Conservation (phyloP, 2,113 vertebrate genomes). For the Vanacampus margaritifer region DNA sequence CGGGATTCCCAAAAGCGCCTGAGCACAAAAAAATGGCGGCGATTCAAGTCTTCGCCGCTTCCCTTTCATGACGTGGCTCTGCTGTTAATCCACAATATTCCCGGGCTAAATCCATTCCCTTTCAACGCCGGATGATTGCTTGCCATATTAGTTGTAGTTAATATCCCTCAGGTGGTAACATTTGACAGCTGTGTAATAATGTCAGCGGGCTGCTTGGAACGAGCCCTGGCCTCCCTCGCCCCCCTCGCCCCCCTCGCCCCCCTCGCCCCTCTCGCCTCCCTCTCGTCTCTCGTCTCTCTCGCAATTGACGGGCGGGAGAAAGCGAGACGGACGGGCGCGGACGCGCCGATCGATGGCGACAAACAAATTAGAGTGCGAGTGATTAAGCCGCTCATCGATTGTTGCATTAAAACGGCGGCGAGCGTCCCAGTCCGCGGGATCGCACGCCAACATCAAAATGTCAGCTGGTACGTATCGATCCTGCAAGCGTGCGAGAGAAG, state of each 20-base stretch:
- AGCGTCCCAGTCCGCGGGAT: conserved; percentile 29
- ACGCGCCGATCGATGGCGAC: conserved; percentile 58
- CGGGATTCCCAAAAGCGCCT: background rate
- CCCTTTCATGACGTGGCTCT: background rate
- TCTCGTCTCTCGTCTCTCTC: too few species aligned
- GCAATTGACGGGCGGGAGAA: conserved; percentile 36
- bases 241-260: background rate
- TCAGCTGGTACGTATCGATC: background rate
- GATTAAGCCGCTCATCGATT: conserved; percentile 67
- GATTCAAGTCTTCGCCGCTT: background rate
- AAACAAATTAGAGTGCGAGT: conserved; percentile 69
- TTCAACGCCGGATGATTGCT: conserved; percentile 26
- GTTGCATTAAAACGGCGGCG: conserved; percentile 47
- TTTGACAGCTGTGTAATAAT: conserved; percentile 52
- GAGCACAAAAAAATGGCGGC: background rate
- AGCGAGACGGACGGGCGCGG: conserved; percentile 21
- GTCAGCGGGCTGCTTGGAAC: conserved; percentile 22
- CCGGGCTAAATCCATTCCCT: background rate
- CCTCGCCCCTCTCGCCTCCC: too few species aligned
- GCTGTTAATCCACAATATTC: background rate
- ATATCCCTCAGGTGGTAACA: conserved; percentile 50
- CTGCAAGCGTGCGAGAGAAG: background rate
- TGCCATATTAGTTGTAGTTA: conserved; percentile 46
- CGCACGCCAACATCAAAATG: conserved; percentile 22
- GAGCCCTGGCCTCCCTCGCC: background rate